Conservation (phyloP, 2,797 vertebrate genomes). For the Enteromius mattozi region DNA sequence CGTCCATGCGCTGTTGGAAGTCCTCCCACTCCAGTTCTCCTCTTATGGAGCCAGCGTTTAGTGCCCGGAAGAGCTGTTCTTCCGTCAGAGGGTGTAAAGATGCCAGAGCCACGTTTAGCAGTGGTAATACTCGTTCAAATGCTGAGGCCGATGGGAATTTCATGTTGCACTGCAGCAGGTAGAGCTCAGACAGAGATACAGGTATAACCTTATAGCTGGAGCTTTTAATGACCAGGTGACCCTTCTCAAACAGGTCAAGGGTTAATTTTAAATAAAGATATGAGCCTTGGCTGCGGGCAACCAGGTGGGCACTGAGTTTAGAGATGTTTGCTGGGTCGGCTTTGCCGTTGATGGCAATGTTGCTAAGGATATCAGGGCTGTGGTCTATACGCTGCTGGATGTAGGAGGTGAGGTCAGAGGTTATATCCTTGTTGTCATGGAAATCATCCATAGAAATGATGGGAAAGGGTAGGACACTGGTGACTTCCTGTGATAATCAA, state of each 20-base stretch:
- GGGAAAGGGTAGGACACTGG: conserved; percentile 85
- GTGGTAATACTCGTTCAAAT: conserved; percentile 89
- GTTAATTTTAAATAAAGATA: conserved; percentile 95
- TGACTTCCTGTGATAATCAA: conserved; percentile 83
- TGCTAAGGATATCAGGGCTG: conserved; percentile 88
- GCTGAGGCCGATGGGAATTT: conserved; percentile 88
- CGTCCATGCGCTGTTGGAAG: conserved; percentile 94
- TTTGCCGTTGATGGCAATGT: conserved; percentile 93
- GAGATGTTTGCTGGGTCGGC: conserved; percentile 86
- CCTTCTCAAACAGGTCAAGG: conserved; percentile 93
- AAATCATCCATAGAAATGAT: conserved; percentile 91
- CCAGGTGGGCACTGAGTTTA: conserved; percentile 94
- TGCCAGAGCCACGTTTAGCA: conserved; percentile 92
- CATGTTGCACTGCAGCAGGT: conserved; percentile 94
- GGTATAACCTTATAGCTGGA: conserved; percentile 97
- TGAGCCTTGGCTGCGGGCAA: conserved; percentile 92
- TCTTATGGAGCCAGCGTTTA: conserved; percentile 88
- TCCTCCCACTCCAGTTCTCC: conserved; percentile 92
- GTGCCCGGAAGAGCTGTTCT: conserved; percentile 95
- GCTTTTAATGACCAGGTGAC: conserved; percentile 92
- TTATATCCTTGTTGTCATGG: conserved; percentile 91
- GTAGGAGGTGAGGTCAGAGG: conserved; percentile 90
- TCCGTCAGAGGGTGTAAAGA: conserved; percentile 97
- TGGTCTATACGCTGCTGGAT: conserved; percentile 90
- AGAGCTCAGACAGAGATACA: conserved; percentile 93